These are phyloP conservation scores for Craseonycteris thonglongyai DNA, from an alignment of 2,113 vertebrate species.

Conservation along the genomic window DNA sequence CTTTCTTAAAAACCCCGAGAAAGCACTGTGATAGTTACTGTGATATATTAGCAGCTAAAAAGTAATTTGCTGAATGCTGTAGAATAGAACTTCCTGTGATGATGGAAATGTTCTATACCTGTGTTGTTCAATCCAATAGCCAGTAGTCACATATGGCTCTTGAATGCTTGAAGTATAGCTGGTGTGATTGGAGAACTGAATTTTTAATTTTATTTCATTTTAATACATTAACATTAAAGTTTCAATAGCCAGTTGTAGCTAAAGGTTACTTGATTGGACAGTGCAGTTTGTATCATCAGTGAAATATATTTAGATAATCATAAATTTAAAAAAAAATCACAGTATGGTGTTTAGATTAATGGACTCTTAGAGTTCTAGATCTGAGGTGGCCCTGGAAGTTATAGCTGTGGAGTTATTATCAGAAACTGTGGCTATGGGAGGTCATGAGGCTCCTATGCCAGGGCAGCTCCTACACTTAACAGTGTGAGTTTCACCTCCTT, in stretches of 20 bases:
- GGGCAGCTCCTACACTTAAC: too few species aligned
- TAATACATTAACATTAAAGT: neutral
- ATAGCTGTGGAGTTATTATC: neutral
- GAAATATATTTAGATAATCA: neutral
- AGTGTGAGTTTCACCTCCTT: neutral
- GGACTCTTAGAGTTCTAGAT: neutral
- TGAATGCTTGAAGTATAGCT: neutral
- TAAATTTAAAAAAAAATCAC: too few species aligned
- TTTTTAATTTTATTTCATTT: slow-evolving; percentile 12
- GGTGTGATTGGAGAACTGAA: neutral
- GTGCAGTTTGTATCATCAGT: neutral
- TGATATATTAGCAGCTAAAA: neutral
- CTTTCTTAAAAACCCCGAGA: neutral
- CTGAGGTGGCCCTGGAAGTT: neutral
- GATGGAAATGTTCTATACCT: neutral
- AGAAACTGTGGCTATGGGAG: neutral
- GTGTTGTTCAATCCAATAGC: neutral
- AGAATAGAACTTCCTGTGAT: neutral
- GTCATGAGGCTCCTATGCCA: neutral
- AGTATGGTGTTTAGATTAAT: neutral
- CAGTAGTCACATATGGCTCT: neutral
- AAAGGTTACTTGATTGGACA: neutral
- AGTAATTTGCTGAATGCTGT: neutral
- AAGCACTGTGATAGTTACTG: neutral
- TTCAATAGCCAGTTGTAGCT: neutral